These are phyloP conservation scores for Chloromyia formosa DNA, from an alignment of 2,888 invertebrate genomes.

Conservation along the genomic window DNA sequence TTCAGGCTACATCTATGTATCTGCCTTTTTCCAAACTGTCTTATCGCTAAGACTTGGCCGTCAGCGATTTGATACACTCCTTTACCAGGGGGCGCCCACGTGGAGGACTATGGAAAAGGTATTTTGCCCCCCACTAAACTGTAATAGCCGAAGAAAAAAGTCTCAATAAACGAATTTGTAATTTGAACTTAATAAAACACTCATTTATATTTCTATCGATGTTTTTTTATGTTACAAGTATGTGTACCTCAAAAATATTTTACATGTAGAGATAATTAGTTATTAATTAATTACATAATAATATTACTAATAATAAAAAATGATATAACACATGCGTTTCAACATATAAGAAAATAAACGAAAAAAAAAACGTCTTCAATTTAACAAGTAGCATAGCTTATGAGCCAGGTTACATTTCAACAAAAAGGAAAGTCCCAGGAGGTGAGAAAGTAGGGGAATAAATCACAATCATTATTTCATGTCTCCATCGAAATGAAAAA, in stretches of 20 bases:
- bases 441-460: too few relatives aligned
- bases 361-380: constrained; percentile 7
- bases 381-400: not conserved
- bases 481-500: not conserved
- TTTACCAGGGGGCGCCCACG: too few relatives aligned
- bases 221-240: constrained; percentile 36
- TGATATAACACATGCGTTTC: constrained; percentile 13
- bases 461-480: too few relatives aligned
- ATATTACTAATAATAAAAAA: constrained; percentile 33
- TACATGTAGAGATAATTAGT: constrained; percentile 24
- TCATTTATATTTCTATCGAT: not conserved
- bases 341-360: constrained; percentile 2
- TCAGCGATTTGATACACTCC: too few relatives aligned
- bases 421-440: not conserved
- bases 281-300: constrained; percentile 35
- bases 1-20: too few relatives aligned
- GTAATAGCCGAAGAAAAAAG: too few relatives aligned
- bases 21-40: too few relatives aligned
- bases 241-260: constrained; percentile 37
- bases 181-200: too few relatives aligned
- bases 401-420: not conserved
- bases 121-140: too few relatives aligned
- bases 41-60: too few relatives aligned
- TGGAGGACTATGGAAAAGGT: too few relatives aligned
- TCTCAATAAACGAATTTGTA: too few relatives aligned